Percentiles rank a stretch among this genome's conserved stretches.
Conservation (phyloP, 2,797 vertebrate species). For the Sebastes itinus region DNA sequence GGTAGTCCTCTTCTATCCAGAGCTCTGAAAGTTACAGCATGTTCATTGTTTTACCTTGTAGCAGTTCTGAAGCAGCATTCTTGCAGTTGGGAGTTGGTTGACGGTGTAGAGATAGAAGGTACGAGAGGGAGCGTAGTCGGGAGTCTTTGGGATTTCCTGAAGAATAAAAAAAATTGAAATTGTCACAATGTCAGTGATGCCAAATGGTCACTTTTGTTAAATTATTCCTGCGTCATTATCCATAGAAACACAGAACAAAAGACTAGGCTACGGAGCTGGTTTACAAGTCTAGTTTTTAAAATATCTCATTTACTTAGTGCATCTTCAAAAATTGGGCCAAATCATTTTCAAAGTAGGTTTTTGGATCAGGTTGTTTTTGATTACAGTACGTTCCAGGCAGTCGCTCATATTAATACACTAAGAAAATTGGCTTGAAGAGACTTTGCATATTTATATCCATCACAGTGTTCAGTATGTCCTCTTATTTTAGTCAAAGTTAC, state of each 20-base stretch:
- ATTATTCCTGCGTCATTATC: not conserved
- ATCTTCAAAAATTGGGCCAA: constrained; percentile 8
- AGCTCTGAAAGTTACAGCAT: not conserved
- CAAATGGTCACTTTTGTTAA: not conserved
- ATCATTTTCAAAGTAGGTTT: constrained; percentile 25
- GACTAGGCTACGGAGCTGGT: not conserved
- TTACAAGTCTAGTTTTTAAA: not conserved
- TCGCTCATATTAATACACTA: not conserved
- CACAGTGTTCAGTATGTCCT: not conserved
- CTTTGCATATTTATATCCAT: not conserved
- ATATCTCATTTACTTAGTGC: constrained; percentile 1
- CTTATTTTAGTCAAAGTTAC: not conserved
- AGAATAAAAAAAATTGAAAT: not conserved
- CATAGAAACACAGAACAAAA: not conserved
- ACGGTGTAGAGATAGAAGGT: constrained; percentile 96
- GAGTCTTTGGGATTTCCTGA: constrained; percentile 96
- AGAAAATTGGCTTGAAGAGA: not conserved
- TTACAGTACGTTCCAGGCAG: not conserved
- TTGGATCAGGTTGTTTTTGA: constrained; percentile 11
- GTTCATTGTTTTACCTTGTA: constrained; percentile 85
- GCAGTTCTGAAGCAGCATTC: constrained; percentile 91
- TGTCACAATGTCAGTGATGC: not conserved
- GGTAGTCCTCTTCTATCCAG: not conserved
- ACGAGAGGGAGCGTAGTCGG: constrained; percentile 92
- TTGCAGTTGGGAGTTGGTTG: constrained; percentile 85